phyloP scores from a whole-genome alignment of 2,888 invertebrate genomes.

The Plebejus anna region DNA sequence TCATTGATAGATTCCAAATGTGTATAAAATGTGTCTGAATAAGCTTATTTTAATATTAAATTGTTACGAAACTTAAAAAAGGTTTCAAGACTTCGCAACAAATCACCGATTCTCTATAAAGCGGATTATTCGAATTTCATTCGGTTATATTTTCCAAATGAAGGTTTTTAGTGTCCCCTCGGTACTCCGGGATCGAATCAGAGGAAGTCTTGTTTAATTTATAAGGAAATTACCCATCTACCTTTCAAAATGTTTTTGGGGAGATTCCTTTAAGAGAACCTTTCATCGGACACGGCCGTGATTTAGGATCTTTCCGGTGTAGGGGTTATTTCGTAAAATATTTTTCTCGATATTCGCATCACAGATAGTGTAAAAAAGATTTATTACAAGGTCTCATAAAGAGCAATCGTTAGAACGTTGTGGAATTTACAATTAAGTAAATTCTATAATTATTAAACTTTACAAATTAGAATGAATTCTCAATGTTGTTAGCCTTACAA shows the following conservation, averaged over 20 bases:
- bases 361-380: not conserved
- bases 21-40: too few relatives aligned
- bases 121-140: constrained; percentile 23
- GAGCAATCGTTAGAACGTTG: not conserved
- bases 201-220: constrained; percentile 24
- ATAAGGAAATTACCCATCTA: constrained; percentile 17
- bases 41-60: too few relatives aligned
- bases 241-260: constrained; percentile 17
- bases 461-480: not conserved
- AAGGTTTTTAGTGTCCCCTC: constrained; percentile 18
- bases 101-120: constrained; percentile 17
- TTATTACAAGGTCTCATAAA: not conserved
- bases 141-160: constrained; percentile 19
- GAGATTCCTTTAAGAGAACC: constrained; percentile 11
- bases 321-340: constrained; percentile 1
- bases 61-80: too few relatives aligned
- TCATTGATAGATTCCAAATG: too few relatives aligned
- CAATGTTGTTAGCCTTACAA: too few relatives aligned
- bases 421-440: not conserved
- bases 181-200: not conserved
- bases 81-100: not conserved
- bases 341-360: not conserved
- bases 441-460: not conserved
- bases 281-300: not conserved
- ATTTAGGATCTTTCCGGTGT: constrained; percentile 9